These are phyloP conservation scores for Thunnus maccoyii DNA, from an alignment of 2,113 vertebrate species.

Conservation along the genomic window DNA sequence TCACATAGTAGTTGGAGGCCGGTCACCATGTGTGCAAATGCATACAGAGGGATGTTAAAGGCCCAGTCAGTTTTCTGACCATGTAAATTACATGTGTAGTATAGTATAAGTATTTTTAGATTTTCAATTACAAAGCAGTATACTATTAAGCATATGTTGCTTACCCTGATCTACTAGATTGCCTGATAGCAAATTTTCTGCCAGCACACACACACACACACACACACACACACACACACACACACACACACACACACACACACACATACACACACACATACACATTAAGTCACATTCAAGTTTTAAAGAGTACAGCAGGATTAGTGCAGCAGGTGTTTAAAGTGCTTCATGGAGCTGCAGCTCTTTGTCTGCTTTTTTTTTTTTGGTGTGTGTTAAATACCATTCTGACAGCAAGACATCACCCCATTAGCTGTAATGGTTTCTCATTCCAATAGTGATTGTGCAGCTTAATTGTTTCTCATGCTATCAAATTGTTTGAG, in stretches of 20 bases:
- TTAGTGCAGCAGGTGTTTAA: not conserved
- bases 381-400: slow-evolving; percentile 80
- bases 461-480: slow-evolving; percentile 89
- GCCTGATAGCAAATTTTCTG: not conserved
- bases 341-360: slow-evolving; percentile 20
- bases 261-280: not conserved
- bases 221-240: not conserved
- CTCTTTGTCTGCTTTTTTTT: not conserved
- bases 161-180: not conserved
- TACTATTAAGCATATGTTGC: not conserved
- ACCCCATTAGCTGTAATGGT: slow-evolving; percentile 87
- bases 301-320: not conserved
- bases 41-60: slow-evolving; percentile 25
- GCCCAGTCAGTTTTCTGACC: not conserved
- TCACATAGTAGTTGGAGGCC: slow-evolving; percentile 42
- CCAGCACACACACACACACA: not conserved
- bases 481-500: slow-evolving; percentile 85
- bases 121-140: not conserved
- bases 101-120: too few relatives aligned
- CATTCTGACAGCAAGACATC: slow-evolving; percentile 85
- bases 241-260: not conserved
- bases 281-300: not conserved
- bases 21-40: not conserved
- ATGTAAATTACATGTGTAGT: not conserved
- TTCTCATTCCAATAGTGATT: slow-evolving; percentile 86